Percentiles rank a stretch among this genome's conserved stretches.
phyloP scores from a whole-genome alignment of 2,113 vertebrate species.

The Eulemur macaco region DNA sequence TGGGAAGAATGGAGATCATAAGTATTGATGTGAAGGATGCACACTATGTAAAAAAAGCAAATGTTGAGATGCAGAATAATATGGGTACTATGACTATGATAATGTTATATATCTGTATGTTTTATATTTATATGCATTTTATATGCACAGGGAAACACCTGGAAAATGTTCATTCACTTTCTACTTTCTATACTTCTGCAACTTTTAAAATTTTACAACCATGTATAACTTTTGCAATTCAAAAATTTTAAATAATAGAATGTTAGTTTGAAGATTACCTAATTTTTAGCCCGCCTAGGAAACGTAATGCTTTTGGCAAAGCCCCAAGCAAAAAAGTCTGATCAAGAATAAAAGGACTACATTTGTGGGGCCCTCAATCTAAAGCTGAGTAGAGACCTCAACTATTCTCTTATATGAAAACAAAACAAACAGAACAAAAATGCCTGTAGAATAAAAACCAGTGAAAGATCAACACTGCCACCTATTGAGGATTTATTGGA shows the following conservation, averaged over 20 bases:
- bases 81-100: background rate
- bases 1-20: background rate
- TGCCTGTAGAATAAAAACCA: background rate
- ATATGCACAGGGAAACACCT: background rate
- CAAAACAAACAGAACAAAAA: background rate
- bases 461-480: conserved; percentile 68
- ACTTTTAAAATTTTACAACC: conserved; percentile 21
- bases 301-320: background rate
- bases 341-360: background rate
- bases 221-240: background rate
- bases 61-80: background rate
- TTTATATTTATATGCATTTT: background rate
- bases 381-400: background rate
- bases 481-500: conserved; percentile 50
- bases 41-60: background rate
- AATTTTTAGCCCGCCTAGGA: background rate
- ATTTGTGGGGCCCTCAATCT: background rate
- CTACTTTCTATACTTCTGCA: background rate
- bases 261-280: background rate
- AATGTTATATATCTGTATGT: background rate
- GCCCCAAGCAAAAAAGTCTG: background rate
- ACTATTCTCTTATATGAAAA: background rate
- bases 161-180: background rate
- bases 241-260: background rate
- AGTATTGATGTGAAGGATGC: rapidly evolving